phyloP scores from a whole-genome alignment of 2,113 vertebrate species.

The Trichechus manatus region DNA sequence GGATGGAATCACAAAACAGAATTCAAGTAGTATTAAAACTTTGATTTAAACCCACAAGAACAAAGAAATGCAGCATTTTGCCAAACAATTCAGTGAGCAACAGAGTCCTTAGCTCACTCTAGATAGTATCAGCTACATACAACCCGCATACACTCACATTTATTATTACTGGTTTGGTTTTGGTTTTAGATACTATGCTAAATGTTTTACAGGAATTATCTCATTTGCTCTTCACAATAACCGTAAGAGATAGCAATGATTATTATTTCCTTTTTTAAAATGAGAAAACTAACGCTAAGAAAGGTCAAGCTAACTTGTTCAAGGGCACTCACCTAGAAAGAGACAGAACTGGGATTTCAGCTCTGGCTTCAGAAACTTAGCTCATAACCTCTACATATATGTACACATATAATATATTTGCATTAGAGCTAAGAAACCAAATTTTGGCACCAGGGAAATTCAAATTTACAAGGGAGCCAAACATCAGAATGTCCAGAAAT shows the following conservation, averaged over 20 bases:
- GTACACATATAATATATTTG: slow-evolving; percentile 59
- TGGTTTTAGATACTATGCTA: background rate
- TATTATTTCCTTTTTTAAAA: slow-evolving; percentile 45
- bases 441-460: slow-evolving; percentile 80
- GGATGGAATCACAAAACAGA: slow-evolving; percentile 78
- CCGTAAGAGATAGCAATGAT: background rate
- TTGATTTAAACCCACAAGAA: slow-evolving; percentile 80
- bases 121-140: slow-evolving; percentile 19
- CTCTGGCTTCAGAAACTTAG: slow-evolving; percentile 28
- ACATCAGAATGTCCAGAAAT: slow-evolving; percentile 74
- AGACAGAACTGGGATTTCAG: background rate
- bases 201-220: slow-evolving; percentile 2
- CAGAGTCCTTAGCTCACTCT: slow-evolving; percentile 71
- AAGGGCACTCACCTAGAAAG: slow-evolving; percentile 22
- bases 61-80: slow-evolving; percentile 69
- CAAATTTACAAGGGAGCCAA: slow-evolving; percentile 70
- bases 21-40: slow-evolving; percentile 78
- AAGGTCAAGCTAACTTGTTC: slow-evolving; percentile 51
- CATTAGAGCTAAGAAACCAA: slow-evolving; percentile 76
- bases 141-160: background rate
- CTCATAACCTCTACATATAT: background rate
- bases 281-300: slow-evolving; percentile 29
- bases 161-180: background rate
- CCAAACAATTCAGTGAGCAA: slow-evolving; percentile 75
- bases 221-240: slow-evolving; percentile 7